Percentiles rank a stretch among this genome's conserved stretches.
These are phyloP conservation scores for Noctua janthe DNA, from an alignment of 2,888 invertebrate genomes.

Conservation along the genomic window DNA sequence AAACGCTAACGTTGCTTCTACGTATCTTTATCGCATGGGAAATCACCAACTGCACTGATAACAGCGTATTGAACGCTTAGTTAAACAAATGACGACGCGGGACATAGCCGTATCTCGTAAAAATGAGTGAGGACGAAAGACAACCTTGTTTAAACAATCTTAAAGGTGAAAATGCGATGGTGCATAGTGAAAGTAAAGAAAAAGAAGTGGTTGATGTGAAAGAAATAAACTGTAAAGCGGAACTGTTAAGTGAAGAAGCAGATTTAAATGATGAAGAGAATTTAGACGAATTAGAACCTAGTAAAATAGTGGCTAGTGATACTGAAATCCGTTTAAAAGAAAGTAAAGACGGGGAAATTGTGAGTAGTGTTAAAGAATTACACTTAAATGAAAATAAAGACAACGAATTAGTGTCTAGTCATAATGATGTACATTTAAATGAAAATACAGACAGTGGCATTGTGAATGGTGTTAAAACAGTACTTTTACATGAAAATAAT, in stretches of 20 bases:
- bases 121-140: conserved; percentile 80
- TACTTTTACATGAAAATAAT: conserved; percentile 27
- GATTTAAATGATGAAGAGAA: conserved; percentile 32
- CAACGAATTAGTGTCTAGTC: conserved; percentile 19
- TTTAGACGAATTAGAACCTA: conserved; percentile 20
- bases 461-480: conserved; percentile 10
- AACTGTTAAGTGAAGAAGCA: conserved; percentile 54
- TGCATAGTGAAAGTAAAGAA: conserved; percentile 46
- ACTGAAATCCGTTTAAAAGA: conserved; percentile 24
- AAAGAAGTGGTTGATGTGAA: conserved; percentile 36
- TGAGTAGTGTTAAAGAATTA: conserved; percentile 25
- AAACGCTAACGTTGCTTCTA: conserved; percentile 66
- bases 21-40: conserved; percentile 75
- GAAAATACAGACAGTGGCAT: conserved; percentile 29
- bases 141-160: conserved; percentile 65
- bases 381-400: conserved; percentile 23
- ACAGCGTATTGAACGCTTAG: conserved; percentile 66
- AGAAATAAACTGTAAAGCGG: conserved; percentile 44
- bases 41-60: conserved; percentile 72
- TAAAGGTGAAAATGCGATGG: conserved; percentile 57
- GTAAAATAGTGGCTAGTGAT: conserved; percentile 17
- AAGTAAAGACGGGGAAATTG: conserved; percentile 11
- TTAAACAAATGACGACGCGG: conserved; percentile 44
- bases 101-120: conserved; percentile 49
- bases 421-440: conserved; percentile 34